Evolutionary conservation across 2,797 vertebrate genomes (phyloP).

Genomic region (Thaleichthys pacificus): DNA sequence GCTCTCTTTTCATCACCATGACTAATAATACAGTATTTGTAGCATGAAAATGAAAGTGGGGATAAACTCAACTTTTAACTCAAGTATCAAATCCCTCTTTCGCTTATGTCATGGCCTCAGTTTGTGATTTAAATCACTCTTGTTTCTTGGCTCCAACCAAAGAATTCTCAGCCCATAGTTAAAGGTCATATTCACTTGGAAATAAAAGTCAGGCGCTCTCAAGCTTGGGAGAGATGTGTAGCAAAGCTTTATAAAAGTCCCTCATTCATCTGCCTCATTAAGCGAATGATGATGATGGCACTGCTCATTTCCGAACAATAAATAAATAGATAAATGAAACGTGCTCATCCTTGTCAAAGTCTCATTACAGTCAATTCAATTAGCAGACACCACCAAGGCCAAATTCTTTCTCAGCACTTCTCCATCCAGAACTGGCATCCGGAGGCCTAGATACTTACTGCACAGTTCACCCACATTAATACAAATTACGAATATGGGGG

Average conservation of each 20-base stretch:
- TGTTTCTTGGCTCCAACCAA: not conserved
- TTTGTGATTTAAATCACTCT: not conserved
- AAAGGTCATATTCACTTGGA: slow-evolving; percentile 8
- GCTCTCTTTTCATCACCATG: not conserved
- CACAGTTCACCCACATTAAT: not conserved
- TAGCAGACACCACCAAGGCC: not conserved
- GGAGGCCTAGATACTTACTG: not conserved
- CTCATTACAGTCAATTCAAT: slow-evolving; percentile 6
- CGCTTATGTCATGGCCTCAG: not conserved
- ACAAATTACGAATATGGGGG: too few species aligned
- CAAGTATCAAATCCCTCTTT: not conserved
- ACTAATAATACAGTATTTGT: not conserved
- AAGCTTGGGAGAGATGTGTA: not conserved
- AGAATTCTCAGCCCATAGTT: not conserved
- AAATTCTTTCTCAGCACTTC: not conserved
- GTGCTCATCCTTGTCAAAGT: slow-evolving; percentile 5
- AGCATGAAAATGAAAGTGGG: not conserved
- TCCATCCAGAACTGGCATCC: not conserved
- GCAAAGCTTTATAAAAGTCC: not conserved
- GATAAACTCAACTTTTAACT: too few species aligned
- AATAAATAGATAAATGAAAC: slow-evolving; percentile 7
- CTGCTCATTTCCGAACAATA: not conserved
- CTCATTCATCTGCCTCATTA: not conserved
- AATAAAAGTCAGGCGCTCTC: not conserved
- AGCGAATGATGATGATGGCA: not conserved